Percentiles rank a stretch among this genome's conserved stretches.
Evolutionary conservation across 2,797 vertebrate species (phyloP).

Genomic region (Synanceia verrucosa): DNA sequence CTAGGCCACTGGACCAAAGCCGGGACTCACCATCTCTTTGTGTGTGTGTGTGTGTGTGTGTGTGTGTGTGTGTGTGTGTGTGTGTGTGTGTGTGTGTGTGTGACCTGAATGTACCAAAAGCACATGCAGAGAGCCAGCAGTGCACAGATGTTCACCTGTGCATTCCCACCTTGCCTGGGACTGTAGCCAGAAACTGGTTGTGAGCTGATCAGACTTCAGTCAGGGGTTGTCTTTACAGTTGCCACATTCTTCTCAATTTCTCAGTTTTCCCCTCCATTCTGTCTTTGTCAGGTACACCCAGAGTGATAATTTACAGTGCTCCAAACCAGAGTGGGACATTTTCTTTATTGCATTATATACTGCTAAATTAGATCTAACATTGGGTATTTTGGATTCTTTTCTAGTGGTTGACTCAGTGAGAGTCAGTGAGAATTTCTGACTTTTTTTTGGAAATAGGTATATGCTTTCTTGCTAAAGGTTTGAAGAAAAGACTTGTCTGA

Average conservation of each 20-base stretch:
- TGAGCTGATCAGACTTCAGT: not conserved
- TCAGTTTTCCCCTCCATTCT: not conserved
- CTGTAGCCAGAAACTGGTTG: not conserved
- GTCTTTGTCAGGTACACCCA: not conserved
- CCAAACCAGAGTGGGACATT: not conserved
- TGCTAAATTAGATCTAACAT: not conserved
- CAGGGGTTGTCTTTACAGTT: not conserved
- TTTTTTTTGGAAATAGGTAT: not conserved
- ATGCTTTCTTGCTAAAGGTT: not conserved
- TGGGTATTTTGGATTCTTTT: not conserved
- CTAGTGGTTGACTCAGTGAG: not conserved
- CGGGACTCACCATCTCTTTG: conserved; percentile 26
- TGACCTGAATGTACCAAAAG: conserved; percentile 16
- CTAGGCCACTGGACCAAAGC: conserved; percentile 59
- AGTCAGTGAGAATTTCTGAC: not conserved
- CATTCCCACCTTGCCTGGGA: conserved; percentile 16
- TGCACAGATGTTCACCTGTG: conserved; percentile 53
- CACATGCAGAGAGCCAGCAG: conserved; percentile 26
- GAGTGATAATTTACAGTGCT: not conserved
- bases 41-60: conserved; percentile 20
- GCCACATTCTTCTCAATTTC: not conserved
- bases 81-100: conserved; percentile 11
- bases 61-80: not conserved
- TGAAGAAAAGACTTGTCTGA: not conserved
- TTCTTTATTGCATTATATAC: not conserved